Percentiles rank a stretch among this genome's conserved stretches.
Conservation (phyloP, 2,113 vertebrate species). For the Hypomesus transpacificus region DNA sequence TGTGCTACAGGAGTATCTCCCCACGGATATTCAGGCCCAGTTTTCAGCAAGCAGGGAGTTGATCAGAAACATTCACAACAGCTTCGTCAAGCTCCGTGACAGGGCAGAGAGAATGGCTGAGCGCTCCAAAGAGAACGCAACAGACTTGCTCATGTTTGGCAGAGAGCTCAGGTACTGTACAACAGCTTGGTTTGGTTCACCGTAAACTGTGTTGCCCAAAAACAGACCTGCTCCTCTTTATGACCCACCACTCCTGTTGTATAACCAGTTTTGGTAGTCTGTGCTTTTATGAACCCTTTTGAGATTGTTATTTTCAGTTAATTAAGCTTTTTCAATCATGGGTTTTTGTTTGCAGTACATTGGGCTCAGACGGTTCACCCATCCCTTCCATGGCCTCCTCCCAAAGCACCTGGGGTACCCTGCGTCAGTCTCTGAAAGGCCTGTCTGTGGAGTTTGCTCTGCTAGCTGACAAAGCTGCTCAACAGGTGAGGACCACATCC, state of each 20-base stretch:
- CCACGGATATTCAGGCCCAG: slow-evolving; percentile 87
- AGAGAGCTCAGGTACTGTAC: slow-evolving; percentile 84
- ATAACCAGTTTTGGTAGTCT: too few species aligned
- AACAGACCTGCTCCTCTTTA: neutral
- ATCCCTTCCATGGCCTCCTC: slow-evolving; percentile 83
- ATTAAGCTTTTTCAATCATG: slow-evolving; percentile 15
- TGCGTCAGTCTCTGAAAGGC: slow-evolving; percentile 88
- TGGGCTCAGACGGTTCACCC: slow-evolving; percentile 85
- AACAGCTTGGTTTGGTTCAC: slow-evolving; percentile 19
- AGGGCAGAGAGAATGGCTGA: slow-evolving; percentile 84
- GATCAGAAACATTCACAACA: slow-evolving; percentile 90
- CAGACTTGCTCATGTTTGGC: slow-evolving; percentile 90
- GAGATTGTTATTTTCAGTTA: neutral
- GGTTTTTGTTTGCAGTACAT: slow-evolving; percentile 65
- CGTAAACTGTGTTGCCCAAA: slow-evolving; percentile 4
- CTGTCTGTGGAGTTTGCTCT: slow-evolving; percentile 90
- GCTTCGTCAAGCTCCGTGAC: slow-evolving; percentile 90
- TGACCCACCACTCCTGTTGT: too few species aligned
- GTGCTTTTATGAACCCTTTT: too few species aligned
- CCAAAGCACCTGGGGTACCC: slow-evolving; percentile 81
- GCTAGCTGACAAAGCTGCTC: slow-evolving; percentile 89
- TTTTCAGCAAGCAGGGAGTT: slow-evolving; percentile 89
- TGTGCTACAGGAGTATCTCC: slow-evolving; percentile 85
- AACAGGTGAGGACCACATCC: slow-evolving; percentile 78
- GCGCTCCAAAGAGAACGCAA: slow-evolving; percentile 86